phyloP scores from a whole-genome alignment of 2,888 invertebrate genomes.

The Plagodis dolabraria region DNA sequence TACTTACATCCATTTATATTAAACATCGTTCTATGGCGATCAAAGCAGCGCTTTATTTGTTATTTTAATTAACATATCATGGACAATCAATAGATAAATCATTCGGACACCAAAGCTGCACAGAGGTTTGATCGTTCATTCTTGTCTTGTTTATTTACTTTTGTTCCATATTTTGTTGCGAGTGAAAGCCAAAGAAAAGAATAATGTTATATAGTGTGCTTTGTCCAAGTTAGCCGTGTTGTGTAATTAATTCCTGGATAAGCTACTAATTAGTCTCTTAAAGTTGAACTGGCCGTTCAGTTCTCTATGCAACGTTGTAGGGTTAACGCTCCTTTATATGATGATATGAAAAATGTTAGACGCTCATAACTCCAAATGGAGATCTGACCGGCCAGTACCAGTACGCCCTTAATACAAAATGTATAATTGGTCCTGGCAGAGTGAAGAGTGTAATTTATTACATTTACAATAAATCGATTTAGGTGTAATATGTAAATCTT shows the following conservation, averaged over 20 bases:
- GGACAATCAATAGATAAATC: constrained; percentile 46
- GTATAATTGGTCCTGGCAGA: constrained; percentile 8
- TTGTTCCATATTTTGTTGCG: constrained; percentile 64
- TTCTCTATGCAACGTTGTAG: too few relatives aligned
- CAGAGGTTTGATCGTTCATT: constrained; percentile 53
- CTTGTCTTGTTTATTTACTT: constrained; percentile 64
- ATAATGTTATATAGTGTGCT: constrained; percentile 26
- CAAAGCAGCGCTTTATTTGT: constrained; percentile 36
- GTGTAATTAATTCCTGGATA: constrained; percentile 32
- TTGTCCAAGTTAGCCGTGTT: constrained; percentile 38
- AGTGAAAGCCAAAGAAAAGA: constrained; percentile 37
- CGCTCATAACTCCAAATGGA: too few relatives aligned
- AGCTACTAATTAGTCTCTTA: background rate
- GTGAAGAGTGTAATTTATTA: constrained; percentile 7
- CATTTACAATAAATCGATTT: constrained; percentile 18
- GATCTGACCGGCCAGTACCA: too few relatives aligned
- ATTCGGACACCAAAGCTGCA: constrained; percentile 37
- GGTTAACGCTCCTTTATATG: too few relatives aligned
- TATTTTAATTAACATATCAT: constrained; percentile 62
- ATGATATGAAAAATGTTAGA: too few relatives aligned
- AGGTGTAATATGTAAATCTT: constrained; percentile 29
- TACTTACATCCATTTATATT: constrained; percentile 32
- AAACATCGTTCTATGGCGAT: constrained; percentile 47
- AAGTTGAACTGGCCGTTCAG: too few relatives aligned
- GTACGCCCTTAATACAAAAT: background rate